Conservation (phyloP, 2,113 vertebrate genomes). For the Grammomys surdaster region DNA sequence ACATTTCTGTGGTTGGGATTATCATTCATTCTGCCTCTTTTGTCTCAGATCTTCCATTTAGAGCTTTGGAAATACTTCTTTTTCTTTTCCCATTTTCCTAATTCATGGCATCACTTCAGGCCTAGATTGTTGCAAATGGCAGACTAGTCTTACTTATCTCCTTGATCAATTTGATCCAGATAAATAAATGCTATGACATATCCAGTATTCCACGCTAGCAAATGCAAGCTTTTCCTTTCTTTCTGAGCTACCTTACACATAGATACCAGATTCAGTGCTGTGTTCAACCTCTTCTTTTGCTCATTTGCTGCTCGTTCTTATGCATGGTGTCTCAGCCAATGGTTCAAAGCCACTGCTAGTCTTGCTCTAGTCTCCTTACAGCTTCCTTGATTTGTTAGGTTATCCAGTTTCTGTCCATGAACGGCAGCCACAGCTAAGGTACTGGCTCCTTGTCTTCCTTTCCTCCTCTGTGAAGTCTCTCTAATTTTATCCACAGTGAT, state of each 20-base stretch:
- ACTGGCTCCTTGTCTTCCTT: neutral
- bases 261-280: neutral
- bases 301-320: neutral
- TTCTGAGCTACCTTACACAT: neutral
- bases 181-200: neutral
- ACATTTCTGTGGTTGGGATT: neutral
- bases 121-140: neutral
- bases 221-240: neutral
- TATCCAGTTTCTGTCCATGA: neutral
- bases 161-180: conserved; percentile 3
- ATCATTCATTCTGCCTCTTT: neutral
- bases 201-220: neutral
- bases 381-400: accelerated
- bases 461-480: neutral
- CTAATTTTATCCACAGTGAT: neutral
- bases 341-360: neutral
- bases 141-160: neutral
- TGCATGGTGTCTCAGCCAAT: neutral
- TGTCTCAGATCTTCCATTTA: neutral
- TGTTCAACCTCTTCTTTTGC: neutral
- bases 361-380: neutral
- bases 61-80: neutral
- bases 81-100: neutral
- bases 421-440: accelerated
- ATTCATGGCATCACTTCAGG: conserved; percentile 5